Base-by-base conservation (phyloP, 2,797 vertebrate genomes). In the Meriones psammophilus region DNA sequence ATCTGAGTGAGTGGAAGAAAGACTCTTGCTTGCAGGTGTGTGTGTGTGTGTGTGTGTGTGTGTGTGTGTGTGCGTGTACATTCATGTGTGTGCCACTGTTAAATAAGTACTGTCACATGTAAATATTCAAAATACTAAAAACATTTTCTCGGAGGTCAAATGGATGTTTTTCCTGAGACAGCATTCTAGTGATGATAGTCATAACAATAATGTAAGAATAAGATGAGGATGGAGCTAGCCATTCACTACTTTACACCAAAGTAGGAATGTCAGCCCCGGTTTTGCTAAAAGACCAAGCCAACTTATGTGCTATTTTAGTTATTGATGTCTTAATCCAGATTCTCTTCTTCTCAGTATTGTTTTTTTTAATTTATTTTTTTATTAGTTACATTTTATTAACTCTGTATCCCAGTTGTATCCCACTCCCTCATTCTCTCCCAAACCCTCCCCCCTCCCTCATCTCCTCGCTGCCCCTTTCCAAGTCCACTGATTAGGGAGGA, bases 41-140 rank as follows among this genome's bases (percentile, higher is more conserved):
- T 3, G 22, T 86, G 24, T 76, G 18, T n/a, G 8, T 74, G 71
- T 46, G 39, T 30, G 26, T 30, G 26, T 17, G 74, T 36, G 24
- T 76, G 18, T n/a, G 8, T 74, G 71, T 46, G 39, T 30, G 26
- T 30, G 26, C 8, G 74, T 36, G 33, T 46, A 42, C 26, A 39
- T 81, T 60, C 79, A 60, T 2, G 22, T 28, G 74, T 56, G 56
- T 7, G 1, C 66, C 68, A 22, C 36, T 71, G 89, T 12, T 6
- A 69, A 77, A 69, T 84, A 50, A 79, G 7, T 12, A 60, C n/a
- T 76, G 14, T 39, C 33, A 30, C 30, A 42, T 66, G 62, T 39
- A 22, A 39, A 92, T 92, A 17, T 68, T 90, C 73, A 90, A 58
- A 97, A 64, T 46, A 73, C 8, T 91, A 18, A 60, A 77, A 85